Base-by-base conservation (phyloP, 2,888 invertebrate species). In the Timema podura region DNA sequence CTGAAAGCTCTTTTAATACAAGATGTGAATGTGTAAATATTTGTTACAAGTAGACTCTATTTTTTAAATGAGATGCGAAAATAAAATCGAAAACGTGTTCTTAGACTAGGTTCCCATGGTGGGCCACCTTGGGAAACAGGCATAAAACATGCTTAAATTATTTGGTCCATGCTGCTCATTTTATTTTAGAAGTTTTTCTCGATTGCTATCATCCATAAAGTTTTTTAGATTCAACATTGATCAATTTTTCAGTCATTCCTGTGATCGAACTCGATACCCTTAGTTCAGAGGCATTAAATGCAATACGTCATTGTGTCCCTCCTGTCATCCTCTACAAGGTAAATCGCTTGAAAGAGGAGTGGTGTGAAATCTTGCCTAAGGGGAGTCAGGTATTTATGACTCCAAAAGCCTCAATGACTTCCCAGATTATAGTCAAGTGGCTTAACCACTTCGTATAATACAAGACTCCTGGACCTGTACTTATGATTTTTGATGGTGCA, bases 321-420 rank as follows among this genome's bases (percentile, higher is more conserved):
- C 78, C 78, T 0, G 75, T 78, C 72, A 75, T 80, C 16, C 64
- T 79, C 68, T 78, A 77, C 70, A 77, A 78, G 75, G 57, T 5
- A 30, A 10, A 68, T 54, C 51, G 46, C 16, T 10, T 68, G 57
- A 45, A 57, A 57, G 47, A 54, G 46, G 57, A 68, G 16, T 61
- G 61, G 16, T 15, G 47, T 10, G 3, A 59, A 16, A 47, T 45
- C n/a, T n/a, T 57, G 45, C 57, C 68, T 15, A 44, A 10, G 9
- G 16, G 59, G n/a, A 57, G 46, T 15, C 30, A 68, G 13, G 61
- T 61, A 5, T 61, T 61, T 30, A 30, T 16, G 61, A 30, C 61
- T 45, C 61, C 61, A 44, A 61, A 61, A 30, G 61, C 44, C 13
- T 61, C 61, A 11, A 61, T 61, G 61, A 61, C 30, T 44, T 9